These are phyloP conservation scores for Carettochelys insculpta DNA, from an alignment of 2,113 vertebrate species.

Conservation along the genomic window DNA sequence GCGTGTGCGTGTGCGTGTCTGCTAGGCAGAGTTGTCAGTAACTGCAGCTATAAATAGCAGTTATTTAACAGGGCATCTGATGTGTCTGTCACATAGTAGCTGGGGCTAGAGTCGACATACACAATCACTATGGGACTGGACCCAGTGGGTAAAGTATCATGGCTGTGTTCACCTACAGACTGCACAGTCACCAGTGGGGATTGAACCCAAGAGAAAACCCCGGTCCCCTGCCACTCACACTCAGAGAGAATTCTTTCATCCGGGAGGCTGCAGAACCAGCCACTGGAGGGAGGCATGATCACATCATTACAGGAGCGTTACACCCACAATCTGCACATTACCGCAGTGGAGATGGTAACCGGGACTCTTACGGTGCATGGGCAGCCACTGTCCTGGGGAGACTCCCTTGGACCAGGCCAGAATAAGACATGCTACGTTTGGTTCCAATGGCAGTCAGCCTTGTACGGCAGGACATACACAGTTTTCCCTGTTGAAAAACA, in stretches of 20 bases:
- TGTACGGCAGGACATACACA: background rate
- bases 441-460: background rate
- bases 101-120: background rate
- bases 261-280: background rate
- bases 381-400: background rate
- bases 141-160: rapidly evolving
- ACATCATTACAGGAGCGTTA: background rate
- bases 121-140: background rate
- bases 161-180: background rate
- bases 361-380: background rate
- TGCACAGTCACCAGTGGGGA: background rate
- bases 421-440: background rate
- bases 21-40: background rate
- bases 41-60: background rate
- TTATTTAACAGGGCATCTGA: background rate
- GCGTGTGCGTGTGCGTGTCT: background rate
- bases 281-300: rapidly evolving
- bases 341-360: background rate
- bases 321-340: background rate
- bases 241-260: background rate
- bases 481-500: background rate
- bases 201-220: background rate
- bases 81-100: background rate
- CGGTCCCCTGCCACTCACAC: background rate
- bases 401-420: background rate